Evolutionary conservation across 2,888 invertebrate genomes (phyloP), one percentile per base, ranked within the genome.

Genomic region (Macaria notata): DNA sequence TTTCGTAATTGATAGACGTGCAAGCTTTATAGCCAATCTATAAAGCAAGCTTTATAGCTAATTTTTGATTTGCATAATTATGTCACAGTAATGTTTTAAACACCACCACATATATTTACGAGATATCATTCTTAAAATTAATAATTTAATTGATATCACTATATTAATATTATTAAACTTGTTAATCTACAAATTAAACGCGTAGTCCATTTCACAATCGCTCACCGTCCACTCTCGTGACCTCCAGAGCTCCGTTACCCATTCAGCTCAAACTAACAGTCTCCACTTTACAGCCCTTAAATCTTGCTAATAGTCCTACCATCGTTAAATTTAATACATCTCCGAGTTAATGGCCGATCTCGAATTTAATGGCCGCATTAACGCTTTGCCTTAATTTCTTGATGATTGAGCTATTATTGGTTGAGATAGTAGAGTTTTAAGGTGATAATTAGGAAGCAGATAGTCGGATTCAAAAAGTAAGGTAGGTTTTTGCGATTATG

Each of bases 321-420:
- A 48, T 54, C 57, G 58, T 58, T 54, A 58, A 53, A 58, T 49
- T 54, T 54, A 58, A 58, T 54, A 41, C 44, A 48, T 9, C 45
- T 9, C 31, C 30, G 31, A 49, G 41, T 56, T 49, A 54, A 53
- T 53, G 33, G 9, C n/a, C 36, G 50, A 54, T 49, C 39, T n/a
- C 8, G 36, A 49, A 50, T 49, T 47, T 56, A 59, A 51, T 50
- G 50, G 31, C 8, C 43, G 29, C 44, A 58, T 58, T 49, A 53
- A 61, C 51, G 61, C 53, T 44, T 48, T 46, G 36, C 29, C 31
- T 51, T 59, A 50, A 54, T 59, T 59, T 54, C 49, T 54, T 46
- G 31, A 44, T 54, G 52, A 59, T 59, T 54, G 54, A 45, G 51
- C 42, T 39, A 45, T 51, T 48, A 54, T 44, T 19, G 9, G 29